phyloP scores from a whole-genome alignment of 2,797 vertebrate species.

The Rhabdomys pumilio region DNA sequence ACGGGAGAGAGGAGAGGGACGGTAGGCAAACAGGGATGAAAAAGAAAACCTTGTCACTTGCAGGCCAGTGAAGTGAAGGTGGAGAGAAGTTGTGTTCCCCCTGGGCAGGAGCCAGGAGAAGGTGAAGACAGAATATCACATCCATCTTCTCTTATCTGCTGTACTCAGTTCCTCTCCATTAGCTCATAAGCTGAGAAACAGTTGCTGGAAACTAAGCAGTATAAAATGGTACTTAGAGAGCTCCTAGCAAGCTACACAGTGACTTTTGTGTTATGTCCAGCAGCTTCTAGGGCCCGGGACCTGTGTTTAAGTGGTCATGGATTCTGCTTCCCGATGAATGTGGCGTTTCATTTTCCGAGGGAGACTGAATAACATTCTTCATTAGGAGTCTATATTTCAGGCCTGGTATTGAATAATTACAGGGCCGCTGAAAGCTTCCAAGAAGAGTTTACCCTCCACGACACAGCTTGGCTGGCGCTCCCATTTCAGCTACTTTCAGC shows the following conservation, averaged over 20 bases:
- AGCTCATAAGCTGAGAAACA: conserved; percentile 36
- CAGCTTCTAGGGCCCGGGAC: conserved; percentile 37
- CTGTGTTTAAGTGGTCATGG: conserved; percentile 65
- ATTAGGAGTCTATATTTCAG: conserved; percentile 66
- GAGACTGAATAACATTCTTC: conserved; percentile 57
- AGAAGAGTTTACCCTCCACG: conserved; percentile 32
- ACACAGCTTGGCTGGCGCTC: conserved; percentile 36
- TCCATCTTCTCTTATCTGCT: not conserved
- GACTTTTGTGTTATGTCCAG: conserved; percentile 61
- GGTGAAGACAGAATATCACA: too few species aligned
- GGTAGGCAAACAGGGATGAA: not conserved
- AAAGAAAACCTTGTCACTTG: conserved; percentile 60
- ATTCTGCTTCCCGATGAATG: conserved; percentile 69
- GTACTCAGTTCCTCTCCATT: not conserved
- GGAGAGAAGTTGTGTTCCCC: not conserved
- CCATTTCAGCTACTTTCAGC: conserved; percentile 66
- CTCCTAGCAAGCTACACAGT: not conserved
- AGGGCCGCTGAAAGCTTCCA: conserved; percentile 59
- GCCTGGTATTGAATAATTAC: conserved; percentile 70
- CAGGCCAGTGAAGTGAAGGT: not conserved
- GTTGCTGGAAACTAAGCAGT: not conserved
- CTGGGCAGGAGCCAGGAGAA: too few species aligned
- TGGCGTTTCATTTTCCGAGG: conserved; percentile 72
- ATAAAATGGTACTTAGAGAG: not conserved
- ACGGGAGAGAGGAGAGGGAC: not conserved